Evolutionary conservation across 2,797 vertebrate genomes (phyloP), one percentile per base, ranked within the genome.

Genomic region (Apogon hyalosoma): DNA sequence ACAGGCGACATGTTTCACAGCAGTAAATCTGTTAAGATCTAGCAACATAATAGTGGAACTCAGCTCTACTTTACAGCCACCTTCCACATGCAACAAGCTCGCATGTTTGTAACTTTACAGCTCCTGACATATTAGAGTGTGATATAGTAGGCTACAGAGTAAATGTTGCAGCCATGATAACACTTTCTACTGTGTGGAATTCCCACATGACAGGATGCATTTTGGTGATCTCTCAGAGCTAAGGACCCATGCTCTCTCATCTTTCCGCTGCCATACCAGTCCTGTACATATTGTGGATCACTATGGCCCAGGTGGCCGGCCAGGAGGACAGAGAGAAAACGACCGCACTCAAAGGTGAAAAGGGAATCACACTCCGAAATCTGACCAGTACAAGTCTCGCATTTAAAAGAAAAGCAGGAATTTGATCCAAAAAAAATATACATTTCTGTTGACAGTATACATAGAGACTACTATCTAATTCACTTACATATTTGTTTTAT

Each of bases 281-380:
- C 61, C 71, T 88, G 90, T 94, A 87, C 82, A 87, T 93, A 88
- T 80, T 94, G 92, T 94, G 92, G 91, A 90, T 95, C 92, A 90
- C 57, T 79, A 97, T 98, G 97, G 97, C 97, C 82, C 96, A 98
- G 67, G 88, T 95, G 80, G 88, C 88, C 83, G 95, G 93, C 68
- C 94, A 96, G 69, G 97, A 98, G 81, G 97, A 98, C 90, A 95
- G 94, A 91, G 97, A 98, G 89, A 98, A 97, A 90, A 97, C 96
- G 1, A 96, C 97, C 73, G 96, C 96, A 38, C 93, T 98, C 63
- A 98, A 98, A 94, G 97, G 98, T 98, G 92, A 85, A 87, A 21
- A 11, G 15, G 1, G 13, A 6, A 39, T 13, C 2, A 24, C 7
- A 4, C 3, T 18, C 15, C 16, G n/a, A 39, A 49, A 19, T 24